These are phyloP conservation scores for Caranx ignobilis DNA, from an alignment of 2,113 vertebrate species.

Conservation along the genomic window DNA sequence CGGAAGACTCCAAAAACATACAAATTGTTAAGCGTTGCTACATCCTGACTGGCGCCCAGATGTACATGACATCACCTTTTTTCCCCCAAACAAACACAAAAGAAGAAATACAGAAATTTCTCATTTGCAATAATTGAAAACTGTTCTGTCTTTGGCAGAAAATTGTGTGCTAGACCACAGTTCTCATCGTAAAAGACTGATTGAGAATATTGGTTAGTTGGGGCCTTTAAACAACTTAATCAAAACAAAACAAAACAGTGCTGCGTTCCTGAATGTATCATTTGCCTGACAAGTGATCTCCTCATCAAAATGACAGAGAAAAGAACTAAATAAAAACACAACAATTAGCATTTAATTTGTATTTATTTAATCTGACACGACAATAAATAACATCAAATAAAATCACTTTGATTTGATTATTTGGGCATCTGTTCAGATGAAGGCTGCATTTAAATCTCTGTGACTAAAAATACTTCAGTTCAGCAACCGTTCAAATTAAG, in stretches of 20 bases:
- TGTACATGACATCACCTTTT: not conserved
- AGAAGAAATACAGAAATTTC: not conserved
- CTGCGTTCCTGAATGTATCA: not conserved
- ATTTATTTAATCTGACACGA: conserved; percentile 11
- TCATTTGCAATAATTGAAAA: not conserved
- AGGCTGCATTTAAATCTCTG: conserved; percentile 25
- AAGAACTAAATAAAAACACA: not conserved
- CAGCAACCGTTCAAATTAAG: conserved; percentile 35
- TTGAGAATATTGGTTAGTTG: not conserved
- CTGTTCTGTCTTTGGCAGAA: not conserved
- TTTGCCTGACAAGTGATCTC: not conserved
- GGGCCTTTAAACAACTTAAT: not conserved
- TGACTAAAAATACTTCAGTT: conserved; percentile 54
- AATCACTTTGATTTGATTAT: conserved; percentile 29
- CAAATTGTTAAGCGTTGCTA: not conserved
- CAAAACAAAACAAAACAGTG: not conserved
- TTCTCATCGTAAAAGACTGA: not conserved
- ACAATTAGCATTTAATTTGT: not conserved
- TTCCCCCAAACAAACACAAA: not conserved
- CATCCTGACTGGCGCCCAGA: not conserved
- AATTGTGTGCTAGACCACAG: not conserved
- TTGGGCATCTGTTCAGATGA: conserved; percentile 23
- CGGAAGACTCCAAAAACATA: not conserved
- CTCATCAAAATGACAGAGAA: not conserved
- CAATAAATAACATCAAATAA: conserved; percentile 19